Evolutionary conservation across 1,140 invertebrate genomes (phyloP).

Genomic region (Ceratina japonica): DNA sequence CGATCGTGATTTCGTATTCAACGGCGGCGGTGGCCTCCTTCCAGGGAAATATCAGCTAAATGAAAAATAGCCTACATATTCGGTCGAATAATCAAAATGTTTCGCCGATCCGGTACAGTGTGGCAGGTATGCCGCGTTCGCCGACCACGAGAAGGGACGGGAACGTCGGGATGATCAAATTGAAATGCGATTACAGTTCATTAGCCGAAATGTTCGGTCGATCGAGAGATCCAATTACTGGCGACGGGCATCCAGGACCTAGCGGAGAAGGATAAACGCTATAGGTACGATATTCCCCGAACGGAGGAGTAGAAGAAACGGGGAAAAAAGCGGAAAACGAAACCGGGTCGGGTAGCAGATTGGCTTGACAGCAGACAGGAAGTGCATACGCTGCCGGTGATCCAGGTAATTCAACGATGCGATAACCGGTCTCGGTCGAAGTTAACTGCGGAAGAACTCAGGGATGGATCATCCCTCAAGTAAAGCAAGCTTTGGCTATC

Average conservation of each 20-base stretch:
- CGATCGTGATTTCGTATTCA: neutral
- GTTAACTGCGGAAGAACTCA: neutral
- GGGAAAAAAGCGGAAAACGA: constrained; percentile 22
- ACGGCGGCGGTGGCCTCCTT: neutral
- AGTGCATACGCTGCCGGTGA: constrained; percentile 32
- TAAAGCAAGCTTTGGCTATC: neutral
- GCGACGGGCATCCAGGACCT: constrained; percentile 10
- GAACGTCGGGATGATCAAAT: constrained; percentile 37
- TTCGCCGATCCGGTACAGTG: neutral
- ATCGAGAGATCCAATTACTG: constrained; percentile 48
- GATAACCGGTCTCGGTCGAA: neutral
- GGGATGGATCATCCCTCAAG: constrained; percentile 3
- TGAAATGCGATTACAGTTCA: constrained; percentile 51
- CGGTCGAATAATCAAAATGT: constrained; percentile 34
- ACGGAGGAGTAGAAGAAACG: constrained; percentile 16
- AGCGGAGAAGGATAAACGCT: constrained; percentile 3
- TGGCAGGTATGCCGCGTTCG: constrained; percentile 1
- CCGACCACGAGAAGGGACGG: constrained; percentile 13
- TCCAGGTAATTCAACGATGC: constrained; percentile 42
- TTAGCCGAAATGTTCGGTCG: constrained; percentile 51
- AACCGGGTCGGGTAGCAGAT: constrained; percentile 26
- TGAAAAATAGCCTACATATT: constrained; percentile 21
- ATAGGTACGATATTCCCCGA: constrained; percentile 5
- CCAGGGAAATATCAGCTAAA: neutral
- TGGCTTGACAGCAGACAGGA: constrained; percentile 35